Conservation (phyloP, 2,113 vertebrate species). For the Sciurus niger region DNA sequence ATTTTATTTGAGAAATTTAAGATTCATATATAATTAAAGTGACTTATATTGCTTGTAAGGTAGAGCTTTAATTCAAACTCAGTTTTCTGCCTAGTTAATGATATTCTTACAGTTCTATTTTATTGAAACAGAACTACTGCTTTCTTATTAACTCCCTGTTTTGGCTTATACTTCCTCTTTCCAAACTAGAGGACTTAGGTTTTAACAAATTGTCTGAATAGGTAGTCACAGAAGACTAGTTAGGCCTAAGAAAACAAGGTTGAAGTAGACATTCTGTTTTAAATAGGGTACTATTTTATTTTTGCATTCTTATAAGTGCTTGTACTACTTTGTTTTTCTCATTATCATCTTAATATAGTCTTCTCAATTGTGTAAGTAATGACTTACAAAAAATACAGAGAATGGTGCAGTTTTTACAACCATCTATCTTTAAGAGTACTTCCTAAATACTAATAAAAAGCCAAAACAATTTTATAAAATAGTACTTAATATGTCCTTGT, state of each 20-base stretch:
- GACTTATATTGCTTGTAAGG: slow-evolving; percentile 11
- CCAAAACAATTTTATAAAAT: not conserved
- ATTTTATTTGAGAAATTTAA: slow-evolving; percentile 38
- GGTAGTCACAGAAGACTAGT: not conserved
- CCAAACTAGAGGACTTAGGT: not conserved
- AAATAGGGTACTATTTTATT: slow-evolving; percentile 38
- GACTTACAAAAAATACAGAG: not conserved
- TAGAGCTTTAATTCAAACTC: slow-evolving; percentile 18
- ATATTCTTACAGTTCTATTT: not conserved
- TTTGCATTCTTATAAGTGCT: not conserved
- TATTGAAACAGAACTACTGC: slow-evolving; percentile 33
- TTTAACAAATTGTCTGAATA: slow-evolving; percentile 16
- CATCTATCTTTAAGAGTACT: not conserved
- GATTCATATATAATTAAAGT: slow-evolving; percentile 17
- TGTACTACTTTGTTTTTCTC: slow-evolving; percentile 58
- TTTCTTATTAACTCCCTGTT: not conserved
- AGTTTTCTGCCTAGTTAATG: slow-evolving; percentile 12
- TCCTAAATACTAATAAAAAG: slow-evolving; percentile 51
- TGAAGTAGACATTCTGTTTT: slow-evolving; percentile 43
- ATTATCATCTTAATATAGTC: slow-evolving; percentile 53
- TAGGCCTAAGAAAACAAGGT: not conserved
- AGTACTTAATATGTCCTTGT: slow-evolving; percentile 15
- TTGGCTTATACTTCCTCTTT: not conserved
- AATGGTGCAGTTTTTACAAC: slow-evolving; percentile 12
- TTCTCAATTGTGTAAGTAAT: not conserved